Conservation (phyloP, 37 sponge, comb jelly and placozoan species). For the Axinella damicornis region DNA sequence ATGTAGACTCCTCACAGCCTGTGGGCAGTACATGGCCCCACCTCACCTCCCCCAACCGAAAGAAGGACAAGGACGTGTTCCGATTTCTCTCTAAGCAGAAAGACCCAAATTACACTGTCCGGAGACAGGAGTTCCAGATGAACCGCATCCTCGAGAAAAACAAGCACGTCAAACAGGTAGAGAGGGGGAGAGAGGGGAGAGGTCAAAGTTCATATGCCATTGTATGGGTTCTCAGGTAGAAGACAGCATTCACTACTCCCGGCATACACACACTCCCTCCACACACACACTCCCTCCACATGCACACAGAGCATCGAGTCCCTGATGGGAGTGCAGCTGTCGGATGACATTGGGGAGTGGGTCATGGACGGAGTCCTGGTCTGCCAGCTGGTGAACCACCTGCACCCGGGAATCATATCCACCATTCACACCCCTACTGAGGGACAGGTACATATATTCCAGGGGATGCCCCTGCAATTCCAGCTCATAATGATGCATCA, state of each 20-base stretch:
- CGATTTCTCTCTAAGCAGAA: conserved; percentile 42
- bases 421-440: conserved; percentile 39
- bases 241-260: background rate
- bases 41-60: conserved; percentile 19
- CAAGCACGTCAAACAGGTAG: conserved; percentile 62
- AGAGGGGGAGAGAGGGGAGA: background rate
- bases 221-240: too few species aligned
- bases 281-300: too few species aligned
- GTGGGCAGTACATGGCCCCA: conserved; percentile 24
- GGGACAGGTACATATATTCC: conserved; percentile 29
- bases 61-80: conserved; percentile 58
- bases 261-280: background rate
- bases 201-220: too few species aligned
- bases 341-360: conserved; percentile 68
- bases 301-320: conserved; percentile 55
- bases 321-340: conserved; percentile 44
- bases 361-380: conserved; percentile 74
- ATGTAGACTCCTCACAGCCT: background rate
- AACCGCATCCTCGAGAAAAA: conserved; percentile 60
- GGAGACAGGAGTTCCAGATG: conserved; percentile 73
- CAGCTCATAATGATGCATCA: too few species aligned
- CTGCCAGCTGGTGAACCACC: conserved; percentile 78
- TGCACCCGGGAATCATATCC: conserved; percentile 65
- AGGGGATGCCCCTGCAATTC: too few species aligned
- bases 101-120: conserved; percentile 69